Percentiles rank a stretch among this genome's conserved stretches.
These are phyloP conservation scores for Trichogramma dendrolimi DNA, from an alignment of 2,888 invertebrate genomes.

Conservation along the genomic window DNA sequence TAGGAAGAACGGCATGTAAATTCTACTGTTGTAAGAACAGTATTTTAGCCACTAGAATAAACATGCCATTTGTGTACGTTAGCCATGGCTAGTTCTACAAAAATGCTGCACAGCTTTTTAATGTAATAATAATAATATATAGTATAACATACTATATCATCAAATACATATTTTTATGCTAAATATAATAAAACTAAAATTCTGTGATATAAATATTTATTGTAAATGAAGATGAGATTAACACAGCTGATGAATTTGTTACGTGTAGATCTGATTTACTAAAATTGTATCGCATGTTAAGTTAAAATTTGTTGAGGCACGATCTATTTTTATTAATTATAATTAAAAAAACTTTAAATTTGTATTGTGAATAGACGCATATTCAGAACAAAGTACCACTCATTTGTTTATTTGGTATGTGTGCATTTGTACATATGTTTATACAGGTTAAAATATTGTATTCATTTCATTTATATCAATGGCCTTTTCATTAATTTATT, in stretches of 20 bases:
- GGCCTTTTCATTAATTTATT: too few species aligned
- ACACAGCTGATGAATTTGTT: constrained; percentile 11
- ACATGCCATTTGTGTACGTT: constrained; percentile 6
- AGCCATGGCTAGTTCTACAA: constrained; percentile 4
- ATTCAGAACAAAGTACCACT: too few species aligned
- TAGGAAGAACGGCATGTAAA: constrained; percentile 12
- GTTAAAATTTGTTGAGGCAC: too few species aligned
- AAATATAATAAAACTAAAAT: constrained; percentile 22
- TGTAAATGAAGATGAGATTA: background rate
- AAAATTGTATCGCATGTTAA: too few species aligned
- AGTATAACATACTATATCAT: constrained; percentile 4
- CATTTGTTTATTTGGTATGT: background rate
- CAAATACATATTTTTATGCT: constrained; percentile 28
- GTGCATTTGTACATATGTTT: background rate
- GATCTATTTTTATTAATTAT: too few species aligned
- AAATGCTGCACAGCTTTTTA: constrained; percentile 18
- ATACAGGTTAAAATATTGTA: background rate
- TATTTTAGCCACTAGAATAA: background rate
- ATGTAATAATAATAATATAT: constrained; percentile 6
- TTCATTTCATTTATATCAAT: too few species aligned
- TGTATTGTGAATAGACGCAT: too few species aligned
- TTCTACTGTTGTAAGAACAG: constrained; percentile 5
- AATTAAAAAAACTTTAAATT: too few species aligned
- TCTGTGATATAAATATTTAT: constrained; percentile 29
- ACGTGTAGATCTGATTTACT: constrained; percentile 13